Percentiles rank a stretch among this genome's conserved stretches.
These are phyloP conservation scores for Zygogramma bicolorata DNA, from an alignment of 2,888 invertebrate species.

Conservation along the genomic window DNA sequence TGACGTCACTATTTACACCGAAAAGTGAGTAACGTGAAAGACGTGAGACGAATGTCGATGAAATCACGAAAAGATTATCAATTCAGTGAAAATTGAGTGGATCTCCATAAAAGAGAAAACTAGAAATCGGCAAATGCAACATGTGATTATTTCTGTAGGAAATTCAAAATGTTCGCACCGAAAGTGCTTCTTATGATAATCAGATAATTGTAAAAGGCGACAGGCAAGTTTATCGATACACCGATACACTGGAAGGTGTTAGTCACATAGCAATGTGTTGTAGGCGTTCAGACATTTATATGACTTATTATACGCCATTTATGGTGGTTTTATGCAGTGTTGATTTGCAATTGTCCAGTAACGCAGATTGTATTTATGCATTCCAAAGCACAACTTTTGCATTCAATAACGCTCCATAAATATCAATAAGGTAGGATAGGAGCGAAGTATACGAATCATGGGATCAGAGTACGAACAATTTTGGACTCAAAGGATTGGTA, in stretches of 20 bases:
- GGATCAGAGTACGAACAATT: too few species aligned
- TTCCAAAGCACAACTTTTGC: background rate
- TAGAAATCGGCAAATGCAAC: conserved; percentile 6
- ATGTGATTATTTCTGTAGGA: background rate
- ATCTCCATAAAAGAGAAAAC: conserved; percentile 22
- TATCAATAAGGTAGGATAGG: too few species aligned
- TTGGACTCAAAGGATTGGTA: too few species aligned
- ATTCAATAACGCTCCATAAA: too few species aligned
- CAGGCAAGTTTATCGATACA: background rate
- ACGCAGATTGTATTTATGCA: background rate
- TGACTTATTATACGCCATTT: background rate
- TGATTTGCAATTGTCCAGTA: background rate
- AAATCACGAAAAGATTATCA: conserved; percentile 5
- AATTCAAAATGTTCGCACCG: background rate
- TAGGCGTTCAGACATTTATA: conserved; percentile 2
- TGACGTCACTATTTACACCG: conserved; percentile 22
- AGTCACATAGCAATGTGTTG: background rate
- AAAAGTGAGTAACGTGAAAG: conserved; percentile 16
- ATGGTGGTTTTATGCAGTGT: background rate
- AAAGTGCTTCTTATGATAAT: background rate
- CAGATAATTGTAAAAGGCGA: background rate
- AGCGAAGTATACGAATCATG: too few species aligned
- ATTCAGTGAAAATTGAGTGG: conserved; percentile 7
- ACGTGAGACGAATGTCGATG: conserved; percentile 15
- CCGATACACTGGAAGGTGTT: background rate